phyloP scores from a whole-genome alignment of 2,113 vertebrate species.

The Elephantulus edwardii region DNA sequence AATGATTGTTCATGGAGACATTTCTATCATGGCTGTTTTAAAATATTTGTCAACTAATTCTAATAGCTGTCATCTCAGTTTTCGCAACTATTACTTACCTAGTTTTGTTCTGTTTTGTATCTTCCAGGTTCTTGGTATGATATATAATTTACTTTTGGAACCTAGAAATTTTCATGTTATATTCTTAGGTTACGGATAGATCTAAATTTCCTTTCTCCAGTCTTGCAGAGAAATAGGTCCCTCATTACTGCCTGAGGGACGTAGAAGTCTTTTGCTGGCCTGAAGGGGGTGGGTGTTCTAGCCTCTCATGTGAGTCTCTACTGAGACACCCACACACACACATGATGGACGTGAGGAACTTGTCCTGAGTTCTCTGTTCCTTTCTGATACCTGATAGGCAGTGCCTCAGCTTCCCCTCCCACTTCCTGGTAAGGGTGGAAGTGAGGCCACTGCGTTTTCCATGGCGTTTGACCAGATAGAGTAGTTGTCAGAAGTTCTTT shows the following conservation, averaged over 20 bases:
- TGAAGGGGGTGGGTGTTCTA: neutral
- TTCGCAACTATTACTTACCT: neutral
- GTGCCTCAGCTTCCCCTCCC: neutral
- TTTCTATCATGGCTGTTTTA: conserved; percentile 30
- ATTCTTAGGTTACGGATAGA: neutral
- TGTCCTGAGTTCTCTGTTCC: neutral
- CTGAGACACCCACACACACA: neutral
- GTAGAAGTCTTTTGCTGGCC: neutral
- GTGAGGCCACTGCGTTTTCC: neutral
- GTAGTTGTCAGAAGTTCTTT: neutral
- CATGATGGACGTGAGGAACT: no score
- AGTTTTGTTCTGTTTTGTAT: conserved; percentile 23
- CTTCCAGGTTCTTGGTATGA: conserved; percentile 5
- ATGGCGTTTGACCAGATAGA: neutral
- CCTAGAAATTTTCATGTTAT: neutral
- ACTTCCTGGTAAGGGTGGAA: neutral
- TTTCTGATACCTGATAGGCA: neutral
- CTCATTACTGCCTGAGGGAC: neutral
- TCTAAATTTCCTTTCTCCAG: conserved; percentile 2
- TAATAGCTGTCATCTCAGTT: conserved; percentile 12
- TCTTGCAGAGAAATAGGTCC: neutral
- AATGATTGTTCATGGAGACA: neutral
- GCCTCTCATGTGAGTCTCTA: neutral
- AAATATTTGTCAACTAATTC: no score
- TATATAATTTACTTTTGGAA: neutral